Percentiles rank a stretch among this genome's conserved stretches.
These are phyloP conservation scores for Peromyscus maniculatus DNA, from an alignment of 2,113 vertebrate genomes.

Conservation along the genomic window DNA sequence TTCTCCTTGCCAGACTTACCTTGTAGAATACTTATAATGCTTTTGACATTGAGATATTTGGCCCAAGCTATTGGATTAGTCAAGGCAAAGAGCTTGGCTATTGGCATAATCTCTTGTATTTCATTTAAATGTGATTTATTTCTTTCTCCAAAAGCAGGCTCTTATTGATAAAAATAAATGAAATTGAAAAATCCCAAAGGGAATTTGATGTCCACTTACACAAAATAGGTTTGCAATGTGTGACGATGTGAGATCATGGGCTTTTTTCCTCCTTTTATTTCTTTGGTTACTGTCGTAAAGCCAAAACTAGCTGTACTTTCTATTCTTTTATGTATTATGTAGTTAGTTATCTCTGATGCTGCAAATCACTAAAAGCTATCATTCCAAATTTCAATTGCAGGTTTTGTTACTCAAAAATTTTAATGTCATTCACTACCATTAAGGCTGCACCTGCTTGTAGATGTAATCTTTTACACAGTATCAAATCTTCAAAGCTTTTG, in stretches of 20 bases:
- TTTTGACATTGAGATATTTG: constrained; percentile 88
- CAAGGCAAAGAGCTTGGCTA: constrained; percentile 84
- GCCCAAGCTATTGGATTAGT: constrained; percentile 86
- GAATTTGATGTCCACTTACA: constrained; percentile 81
- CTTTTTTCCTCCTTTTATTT: constrained; percentile 20
- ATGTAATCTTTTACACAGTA: constrained; percentile 18
- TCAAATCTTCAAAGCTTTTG: constrained; percentile 64
- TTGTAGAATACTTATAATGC: constrained; percentile 88
- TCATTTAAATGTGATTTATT: constrained; percentile 87
- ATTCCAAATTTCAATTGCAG: constrained; percentile 74
- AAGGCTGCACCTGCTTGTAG: background rate
- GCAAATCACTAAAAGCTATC: constrained; percentile 61
- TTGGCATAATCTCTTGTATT: constrained; percentile 86
- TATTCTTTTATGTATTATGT: background rate
- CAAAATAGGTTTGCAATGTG: constrained; percentile 73
- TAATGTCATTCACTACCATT: constrained; percentile 34
- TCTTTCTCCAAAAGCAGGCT: constrained; percentile 82
- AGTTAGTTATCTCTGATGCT: constrained; percentile 56
- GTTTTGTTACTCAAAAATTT: constrained; percentile 63
- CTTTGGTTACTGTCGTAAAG: background rate
- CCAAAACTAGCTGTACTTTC: constrained; percentile 44
- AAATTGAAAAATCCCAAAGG: constrained; percentile 82
- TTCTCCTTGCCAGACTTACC: constrained; percentile 86
- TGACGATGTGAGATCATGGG: constrained; percentile 31
- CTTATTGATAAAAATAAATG: constrained; percentile 88